A percentile compares a stretch with the other conserved stretches of the same genome.
Conservation (phyloP, 2,797 vertebrate species). For the Rhinophrynus dorsalis region DNA sequence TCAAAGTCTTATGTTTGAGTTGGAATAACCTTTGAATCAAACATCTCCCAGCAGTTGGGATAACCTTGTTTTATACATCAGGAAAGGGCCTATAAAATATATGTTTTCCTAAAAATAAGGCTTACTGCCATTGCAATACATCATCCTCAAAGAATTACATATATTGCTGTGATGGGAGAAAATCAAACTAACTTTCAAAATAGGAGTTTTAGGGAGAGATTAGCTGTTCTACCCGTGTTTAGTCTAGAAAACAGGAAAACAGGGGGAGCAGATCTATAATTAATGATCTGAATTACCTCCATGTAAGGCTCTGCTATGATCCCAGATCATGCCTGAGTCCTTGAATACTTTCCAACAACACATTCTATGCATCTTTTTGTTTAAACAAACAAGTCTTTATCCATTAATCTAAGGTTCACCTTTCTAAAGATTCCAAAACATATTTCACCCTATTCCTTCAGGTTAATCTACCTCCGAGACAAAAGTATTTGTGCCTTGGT, state of each 20-base stretch:
- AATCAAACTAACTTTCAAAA: neutral
- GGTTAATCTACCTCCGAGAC: constrained; percentile 2
- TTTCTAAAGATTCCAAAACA: constrained; percentile 50
- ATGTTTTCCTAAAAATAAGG: no score
- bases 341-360: neutral
- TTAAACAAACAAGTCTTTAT: constrained; percentile 25
- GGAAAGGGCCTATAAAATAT: no score
- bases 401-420: constrained; percentile 44
- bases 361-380: constrained; percentile 15
- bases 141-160: no score
- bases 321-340: neutral
- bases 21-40: no score
- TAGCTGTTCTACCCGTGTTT: constrained; percentile 12
- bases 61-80: no score
- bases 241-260: constrained; percentile 6
- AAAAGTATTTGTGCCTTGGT: constrained; percentile 9
- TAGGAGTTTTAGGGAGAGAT: neutral
- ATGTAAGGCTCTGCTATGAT: neutral
- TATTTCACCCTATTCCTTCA: constrained; percentile 14
- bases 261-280: neutral
- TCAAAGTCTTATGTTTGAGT: no score
- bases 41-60: no score
- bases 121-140: no score
- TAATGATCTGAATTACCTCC: neutral
- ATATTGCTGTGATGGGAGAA: no score